Evolutionary conservation across 2,797 vertebrate genomes (phyloP).

Genomic region (Loris lydekkerianus): DNA sequence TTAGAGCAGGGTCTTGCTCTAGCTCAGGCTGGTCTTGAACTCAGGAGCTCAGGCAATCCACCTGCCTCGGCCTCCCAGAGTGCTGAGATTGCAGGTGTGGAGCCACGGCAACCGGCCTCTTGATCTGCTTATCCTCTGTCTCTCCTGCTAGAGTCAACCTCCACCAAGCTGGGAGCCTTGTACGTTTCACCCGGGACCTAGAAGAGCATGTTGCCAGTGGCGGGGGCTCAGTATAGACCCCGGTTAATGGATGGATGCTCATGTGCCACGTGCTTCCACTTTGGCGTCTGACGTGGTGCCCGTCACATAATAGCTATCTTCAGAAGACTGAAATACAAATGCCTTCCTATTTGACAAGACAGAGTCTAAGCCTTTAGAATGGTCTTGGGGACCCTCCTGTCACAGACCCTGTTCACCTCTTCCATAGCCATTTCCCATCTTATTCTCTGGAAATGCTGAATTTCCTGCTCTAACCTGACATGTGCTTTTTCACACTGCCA

Average conservation of each 20-base stretch:
- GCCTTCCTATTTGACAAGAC: background rate
- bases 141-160: background rate
- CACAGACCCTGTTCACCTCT: background rate
- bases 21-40: too few species aligned
- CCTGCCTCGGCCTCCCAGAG: too few species aligned
- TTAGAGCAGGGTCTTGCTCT: too few species aligned
- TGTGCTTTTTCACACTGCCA: background rate
- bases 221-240: rapidly evolving
- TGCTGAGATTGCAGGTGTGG: too few species aligned
- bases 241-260: background rate
- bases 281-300: background rate
- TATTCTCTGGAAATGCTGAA: background rate
- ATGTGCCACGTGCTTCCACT: background rate
- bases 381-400: rapidly evolving
- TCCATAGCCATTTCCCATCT: background rate
- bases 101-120: background rate
- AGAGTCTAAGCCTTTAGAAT: background rate
- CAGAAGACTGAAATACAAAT: background rate
- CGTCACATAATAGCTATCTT: rapidly evolving
- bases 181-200: background rate
- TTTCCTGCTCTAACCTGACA: background rate
- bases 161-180: background rate
- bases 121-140: background rate
- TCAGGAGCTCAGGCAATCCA: too few species aligned
- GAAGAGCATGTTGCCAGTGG: rapidly evolving